Evolutionary conservation across 2,888 invertebrate species (phyloP).

Genomic region (Glyphotaelius pellucidus): DNA sequence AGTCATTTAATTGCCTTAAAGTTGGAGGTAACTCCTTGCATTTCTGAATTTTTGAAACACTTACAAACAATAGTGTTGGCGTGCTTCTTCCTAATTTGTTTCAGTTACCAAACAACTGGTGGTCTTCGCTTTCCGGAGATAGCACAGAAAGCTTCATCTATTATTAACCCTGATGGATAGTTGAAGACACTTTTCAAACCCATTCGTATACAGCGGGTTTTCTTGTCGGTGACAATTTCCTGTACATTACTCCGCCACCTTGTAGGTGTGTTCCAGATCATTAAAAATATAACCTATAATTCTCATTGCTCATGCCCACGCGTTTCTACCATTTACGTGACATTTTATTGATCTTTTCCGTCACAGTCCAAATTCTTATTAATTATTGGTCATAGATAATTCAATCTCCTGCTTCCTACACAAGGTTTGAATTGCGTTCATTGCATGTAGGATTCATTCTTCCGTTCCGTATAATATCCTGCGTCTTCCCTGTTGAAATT

Average conservation of each 20-base stretch:
- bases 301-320: not conserved
- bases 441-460: not conserved
- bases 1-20: not conserved
- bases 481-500: not conserved
- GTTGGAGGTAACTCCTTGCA: not conserved
- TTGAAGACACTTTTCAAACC: not conserved
- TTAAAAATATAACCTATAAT: not conserved
- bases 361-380: not conserved
- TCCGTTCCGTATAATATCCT: not conserved
- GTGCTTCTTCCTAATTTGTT: not conserved
- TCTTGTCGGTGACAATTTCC: not conserved
- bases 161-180: not conserved
- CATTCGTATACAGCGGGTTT: not conserved
- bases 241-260: not conserved
- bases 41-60: not conserved
- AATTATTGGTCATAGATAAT: not conserved
- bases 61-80: not conserved
- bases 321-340: not conserved
- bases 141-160: not conserved
- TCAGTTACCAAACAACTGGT: not conserved
- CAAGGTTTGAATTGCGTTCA: not conserved
- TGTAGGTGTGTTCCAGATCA: not conserved
- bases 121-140: not conserved
- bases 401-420: not conserved
- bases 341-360: not conserved